Evolutionary conservation across 2,888 invertebrate species (phyloP), one percentile per base, ranked within the genome.

Genomic region (Diplolepis rosae): DNA sequence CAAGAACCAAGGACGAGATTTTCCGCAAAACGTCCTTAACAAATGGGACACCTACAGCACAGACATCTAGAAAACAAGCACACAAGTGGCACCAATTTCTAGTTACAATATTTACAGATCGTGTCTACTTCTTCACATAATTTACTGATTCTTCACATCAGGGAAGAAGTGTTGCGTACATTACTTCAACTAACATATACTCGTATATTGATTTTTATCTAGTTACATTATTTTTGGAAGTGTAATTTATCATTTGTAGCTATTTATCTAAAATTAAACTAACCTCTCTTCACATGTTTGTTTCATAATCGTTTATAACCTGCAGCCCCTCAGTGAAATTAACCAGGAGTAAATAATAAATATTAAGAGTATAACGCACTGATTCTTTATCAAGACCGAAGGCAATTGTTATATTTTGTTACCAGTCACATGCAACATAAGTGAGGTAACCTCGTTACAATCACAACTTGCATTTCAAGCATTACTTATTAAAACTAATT

Each of bases 1-100:
- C 65, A 70, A 67, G 68, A 73, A 70, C 65, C 68, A 52, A 52
- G 27, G 51, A 27, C 24, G 27, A 24, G 51, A 52, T 52, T 52
- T 52, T 52, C 27, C 27, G 45, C 45, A 45, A 45, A 45, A 45
- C 9, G 32, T 32, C 45, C 45, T 2, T 45, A 45, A 45, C 45
- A 18, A 45, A 45, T 18, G 18, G 45, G 18, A 45, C n/a, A 45
- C n/a, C 45, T 18, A 18, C 18, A 18, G 9, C 18, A 18, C 18
- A 45, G 18, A 45, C 45, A 45, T 45, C 45, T 18, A 45, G 45
- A 18, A 22, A 45, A 45, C 45, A 4, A 18, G 18, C 45, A 45
- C 45, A 45, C 32, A 32, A 45, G 18, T 18, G 45, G 18, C 45
- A 45, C 45, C 45, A 45, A 45, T 45, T 45, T 45, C 18, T 18